Base-by-base conservation (phyloP, 2,888 invertebrate genomes). In the Toxonevra muliebris region DNA sequence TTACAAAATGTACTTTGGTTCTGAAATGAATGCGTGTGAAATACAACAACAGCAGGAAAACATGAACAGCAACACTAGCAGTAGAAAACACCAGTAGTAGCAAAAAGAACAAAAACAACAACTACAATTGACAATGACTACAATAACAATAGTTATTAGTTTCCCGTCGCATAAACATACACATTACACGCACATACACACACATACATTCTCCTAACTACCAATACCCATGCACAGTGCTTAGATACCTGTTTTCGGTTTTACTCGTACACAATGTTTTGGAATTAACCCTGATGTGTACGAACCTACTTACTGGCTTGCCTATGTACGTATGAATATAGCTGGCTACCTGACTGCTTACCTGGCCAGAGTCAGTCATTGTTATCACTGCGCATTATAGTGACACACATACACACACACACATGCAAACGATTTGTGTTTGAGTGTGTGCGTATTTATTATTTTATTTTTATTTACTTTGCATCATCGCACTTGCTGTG, bases 21-120 rank as follows among this genome's bases (percentile, higher is more conserved):
- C 10, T 50, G 12, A 30, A 48, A 41, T 17, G 55, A 59, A 59
- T 74, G 80, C 78, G 74, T 80, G 77, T 76, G 78, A 80, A 80
- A 75, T 74, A 74, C 74, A 68, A 48, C 59, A 60, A 54, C 43
- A 30, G 11, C 48, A 48, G 15, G 5, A 48, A 8, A 48, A 5
- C 9, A 30, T 13, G 15, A n/a, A 57, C 64, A 30, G 45, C 50
- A 42, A 15, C 48, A 50, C 12, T 2, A 40, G 12, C 54, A 20
- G 54, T 63, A 60, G 64, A 57, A 50, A 66, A 60, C 41, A 58
- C 67, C 65, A 66, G 54, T 54, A 58, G 54, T 55, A 17, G 17
- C 61, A 58, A 30, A 9, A 17, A 61, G 55, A 41, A 19, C 15
- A 54, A 63, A 2, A 45, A 58, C 43, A n/a, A 59, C 55, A 57